Base-by-base conservation (phyloP, 2,888 invertebrate genomes). In the Scrobipalpa costella region DNA sequence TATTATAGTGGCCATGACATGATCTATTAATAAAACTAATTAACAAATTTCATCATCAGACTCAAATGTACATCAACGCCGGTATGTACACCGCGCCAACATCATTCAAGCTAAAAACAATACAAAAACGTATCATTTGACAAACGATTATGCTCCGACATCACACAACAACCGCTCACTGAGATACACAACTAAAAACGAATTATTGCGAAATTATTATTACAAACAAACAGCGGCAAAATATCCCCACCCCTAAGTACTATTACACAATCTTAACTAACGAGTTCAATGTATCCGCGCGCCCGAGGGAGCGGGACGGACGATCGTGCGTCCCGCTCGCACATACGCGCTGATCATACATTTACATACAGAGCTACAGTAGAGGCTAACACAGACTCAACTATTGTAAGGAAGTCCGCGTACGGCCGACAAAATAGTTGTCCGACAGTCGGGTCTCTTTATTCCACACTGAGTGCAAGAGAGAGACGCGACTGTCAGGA, bases 161-260 rank as follows among this genome's bases (percentile, higher is more conserved):
- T 69, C 67, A 63, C 63, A 63, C 67, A 67, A 69, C 74, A 72
- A 19, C 19, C 74, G 58, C 67, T 62, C 55, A 64, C 55, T 49
- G 71, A 70, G 69, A 68, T 71, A 73, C 73, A 68, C 70, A 68
- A 73, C 72, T 71, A 74, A 77, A 69, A 75, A 73, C 69, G 72
- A 71, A 75, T 76, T 82, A 83, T 80, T 81, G 81, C 81, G 75
- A 80, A 79, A 81, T 66, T 66, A 78, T 74, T 76, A 80, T 78
- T 73, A 78, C 73, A 66, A 76, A 79, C 27, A 27, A 5, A 5
- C 71, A 76, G 73, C 75, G 78, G 76, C 81, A 75, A 77, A 80
- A 75, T 78, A 71, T 76, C 82, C 80, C 80, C 64, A 76, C 81
- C 81, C 76, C 85, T 89, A 89, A 88, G 86, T 88, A 88, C 89